Base-by-base conservation (phyloP, 2,888 invertebrate genomes). In the Mythimna ferrago region DNA sequence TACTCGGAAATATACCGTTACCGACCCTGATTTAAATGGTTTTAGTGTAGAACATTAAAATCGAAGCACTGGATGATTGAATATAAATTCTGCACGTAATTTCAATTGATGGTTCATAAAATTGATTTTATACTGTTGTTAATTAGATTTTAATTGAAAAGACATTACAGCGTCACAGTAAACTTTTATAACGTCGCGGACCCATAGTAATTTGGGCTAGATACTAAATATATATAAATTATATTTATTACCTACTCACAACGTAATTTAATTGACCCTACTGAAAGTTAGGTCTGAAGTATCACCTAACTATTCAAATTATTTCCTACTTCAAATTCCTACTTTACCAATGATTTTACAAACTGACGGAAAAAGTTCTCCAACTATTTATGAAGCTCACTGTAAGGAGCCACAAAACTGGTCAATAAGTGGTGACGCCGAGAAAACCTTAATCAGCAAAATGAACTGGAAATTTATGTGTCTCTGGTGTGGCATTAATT, bases 401-500 rank as follows among this genome's bases (percentile, higher is more conserved):
- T 77, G 58, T 60, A 51, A 66, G 61, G 16, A 58, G 38, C 16
- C 44, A 63, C 54, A 77, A 78, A 80, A 84, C 82, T 85, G 76
- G 61, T 76, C 78, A 87, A 86, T 87, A 87, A 86, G 83, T 85
- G 81, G 82, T 81, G 79, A 65, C 71, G 58, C 71, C 73, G 78
- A 88, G 88, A 87, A 87, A 86, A 87, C 88, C 85, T 89, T 92
- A 91, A 93, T 93, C 92, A 89, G 89, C 86, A 85, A 91, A 92
- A 91, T 91, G 89, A 86, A 90, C 88, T 88, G 90, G 87, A 93
- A 92, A 92, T 93, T 88, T 91, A 93, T 92, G 91, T 90, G 86
- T 83, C 86, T 67, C 84, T 89, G 89, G 90, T 91, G 92, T 90
- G 91, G 90, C 89, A 93, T 93, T 94, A 92, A 94, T 94, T 94